Evolutionary conservation across 2,888 invertebrate genomes (phyloP), one percentile per base, ranked within the genome.

Genomic region (Sphaerophoria taeniata): DNA sequence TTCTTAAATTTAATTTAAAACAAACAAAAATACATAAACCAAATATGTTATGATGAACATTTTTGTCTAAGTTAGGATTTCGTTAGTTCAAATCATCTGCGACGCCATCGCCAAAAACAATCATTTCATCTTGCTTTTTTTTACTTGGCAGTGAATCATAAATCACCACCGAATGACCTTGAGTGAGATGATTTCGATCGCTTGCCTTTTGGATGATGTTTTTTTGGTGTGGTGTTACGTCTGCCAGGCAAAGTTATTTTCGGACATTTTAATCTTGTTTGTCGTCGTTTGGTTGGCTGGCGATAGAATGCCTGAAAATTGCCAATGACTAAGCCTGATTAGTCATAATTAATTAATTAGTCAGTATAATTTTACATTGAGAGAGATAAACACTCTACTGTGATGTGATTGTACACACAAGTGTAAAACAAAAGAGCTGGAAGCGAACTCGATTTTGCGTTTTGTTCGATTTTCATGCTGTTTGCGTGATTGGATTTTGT

Each of bases 101-200:
- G 24, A 24, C 24, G 24, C 65, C 65, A 75, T 34, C 73, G 3
- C 14, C 12, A 24, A 39, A 31, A 39, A 11, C 6, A 53, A 43
- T 55, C 39, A 34, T 45, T 58, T 36, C 45, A 43, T 70, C 36
- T 14, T 72, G 33, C 69, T 56, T 45, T 53, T 53, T 31, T 51
- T 53, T 69, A 11, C 16, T 67, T 36, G 16, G 5, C 31, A 69
- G 70, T 76, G 80, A 61, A 61, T 43, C 76, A 85, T 85, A 85
- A 81, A 77, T 85, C 81, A 85, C 81, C 45, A 61, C 63, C 11
- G 33, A 77, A 77, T 81, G 85, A 85, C 85, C 85, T 85, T 85
- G 85, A 81, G 31, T 73, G 70, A 60, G 53, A 81, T 47, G 76
- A 63, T 24, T 49, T 65, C 49, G 33, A 47, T 31, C 31, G 47